phyloP scores from a whole-genome alignment of 2,113 vertebrate species.

The Pimephales promelas region DNA sequence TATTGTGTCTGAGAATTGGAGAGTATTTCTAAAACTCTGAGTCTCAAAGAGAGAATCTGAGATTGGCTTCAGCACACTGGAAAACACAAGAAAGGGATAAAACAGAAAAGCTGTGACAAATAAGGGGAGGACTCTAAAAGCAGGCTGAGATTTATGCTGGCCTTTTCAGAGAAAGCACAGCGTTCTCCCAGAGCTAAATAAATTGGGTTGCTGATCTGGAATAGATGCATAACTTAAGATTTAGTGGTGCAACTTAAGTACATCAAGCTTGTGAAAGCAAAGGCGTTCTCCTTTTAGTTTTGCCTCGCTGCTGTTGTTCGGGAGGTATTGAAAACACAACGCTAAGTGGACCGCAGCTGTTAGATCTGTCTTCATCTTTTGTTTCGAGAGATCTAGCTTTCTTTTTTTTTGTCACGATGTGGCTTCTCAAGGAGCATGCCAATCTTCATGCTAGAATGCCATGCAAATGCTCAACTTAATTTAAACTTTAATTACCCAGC shows the following conservation, averaged over 20 bases:
- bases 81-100: constrained; percentile 36
- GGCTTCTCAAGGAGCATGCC: constrained; percentile 44
- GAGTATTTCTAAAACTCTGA: constrained; percentile 3
- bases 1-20: neutral
- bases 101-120: constrained; percentile 51
- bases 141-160: constrained; percentile 75
- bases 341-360: neutral
- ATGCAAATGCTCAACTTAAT: constrained; percentile 72
- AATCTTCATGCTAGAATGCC: constrained; percentile 46
- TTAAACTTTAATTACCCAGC: constrained; percentile 74
- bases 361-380: neutral
- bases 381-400: constrained; percentile 60
- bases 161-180: constrained; percentile 71
- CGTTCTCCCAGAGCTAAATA: constrained; percentile 72
- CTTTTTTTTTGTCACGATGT: constrained; percentile 49
- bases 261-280: constrained; percentile 22
- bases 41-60: constrained; percentile 7
- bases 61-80: neutral
- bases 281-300: constrained; percentile 25
- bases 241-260: constrained; percentile 49
- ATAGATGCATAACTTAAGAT: constrained; percentile 70
- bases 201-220: constrained; percentile 69
- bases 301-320: constrained; percentile 30
- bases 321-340: constrained; percentile 25
- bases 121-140: constrained; percentile 58